Evolutionary conservation across 1,140 invertebrate genomes (phyloP), one percentile per base, ranked within the genome.

Genomic region (Chelonus insularis): DNA sequence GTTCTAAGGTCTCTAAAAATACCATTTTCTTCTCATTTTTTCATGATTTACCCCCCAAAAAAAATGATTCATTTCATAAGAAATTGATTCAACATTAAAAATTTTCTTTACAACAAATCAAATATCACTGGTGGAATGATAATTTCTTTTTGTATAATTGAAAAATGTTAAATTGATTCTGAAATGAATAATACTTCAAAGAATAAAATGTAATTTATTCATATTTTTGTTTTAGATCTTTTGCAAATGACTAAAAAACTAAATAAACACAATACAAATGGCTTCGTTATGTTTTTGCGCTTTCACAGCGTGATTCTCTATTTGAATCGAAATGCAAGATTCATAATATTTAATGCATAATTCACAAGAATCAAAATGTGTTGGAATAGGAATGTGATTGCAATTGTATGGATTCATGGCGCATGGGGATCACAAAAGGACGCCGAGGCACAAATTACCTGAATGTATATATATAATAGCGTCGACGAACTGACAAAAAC

Each of bases 401-500:
- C 6, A 9, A 32, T 32, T 51, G 48, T 29, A 51, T 34, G 29
- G 29, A 51, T 51, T 48, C 21, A 25, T 34, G 48, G 23, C 14
- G 25, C 48, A 48, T 25, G 11, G 45, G 45, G 11, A 48, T 48
- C 20, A 48, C 20, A 11, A 48, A 48, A 18, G 18, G 45, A 23
- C 20, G 23, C 20, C 9, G 21, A 9, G 45, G 45, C 23, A 18
- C 23, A 48, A 48, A 25, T 21, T 18, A 48, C 48, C 29, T 51
- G 23, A 21, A 21, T 18, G 34, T 34, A 25, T 32, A 16, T 12
- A 43, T 16, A 43, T 51, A 23, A 9, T 29, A 9, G 20, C n/a
- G 20, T 11, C n/a, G 48, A 51, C 66, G 58, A 43, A 62, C 48
- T 59, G 64, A 69, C 62, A 52, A 61, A 63, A 72, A 69, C 69